phyloP scores from a whole-genome alignment of 2,888 invertebrate species.

The Pseudolycoriella hygida region DNA sequence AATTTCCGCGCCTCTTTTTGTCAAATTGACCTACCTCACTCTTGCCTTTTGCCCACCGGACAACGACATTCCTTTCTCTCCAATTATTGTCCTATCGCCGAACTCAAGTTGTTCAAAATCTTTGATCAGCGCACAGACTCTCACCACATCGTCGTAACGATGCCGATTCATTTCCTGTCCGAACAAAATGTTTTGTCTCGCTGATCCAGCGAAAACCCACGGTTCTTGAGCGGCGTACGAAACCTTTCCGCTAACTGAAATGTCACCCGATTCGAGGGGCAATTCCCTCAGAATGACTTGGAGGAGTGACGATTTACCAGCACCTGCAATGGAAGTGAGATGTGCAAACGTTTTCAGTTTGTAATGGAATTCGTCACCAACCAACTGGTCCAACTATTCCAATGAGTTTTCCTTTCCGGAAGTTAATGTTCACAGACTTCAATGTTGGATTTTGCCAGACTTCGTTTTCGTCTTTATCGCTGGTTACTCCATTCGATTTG shows the following conservation, averaged over 20 bases:
- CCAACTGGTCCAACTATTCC: constrained; percentile 58
- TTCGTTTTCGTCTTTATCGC: background rate
- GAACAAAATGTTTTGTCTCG: constrained; percentile 76
- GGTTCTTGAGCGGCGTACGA: constrained; percentile 73
- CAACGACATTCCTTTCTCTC: constrained; percentile 38
- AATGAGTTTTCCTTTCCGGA: constrained; percentile 39
- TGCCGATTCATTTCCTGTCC: constrained; percentile 31
- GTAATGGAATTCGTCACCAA: no score
- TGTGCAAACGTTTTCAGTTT: no score
- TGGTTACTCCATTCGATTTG: background rate
- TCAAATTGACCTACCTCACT: constrained; percentile 23
- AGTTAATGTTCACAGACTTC: constrained; percentile 32
- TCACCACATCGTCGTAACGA: constrained; percentile 26
- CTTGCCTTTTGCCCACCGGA: constrained; percentile 54
- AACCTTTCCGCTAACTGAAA: constrained; percentile 42
- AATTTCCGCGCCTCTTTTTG: background rate
- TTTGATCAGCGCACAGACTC: constrained; percentile 26
- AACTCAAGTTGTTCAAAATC: constrained; percentile 36
- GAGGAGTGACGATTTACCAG: constrained; percentile 52
- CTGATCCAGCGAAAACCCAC: constrained; percentile 62
- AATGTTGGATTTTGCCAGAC: constrained; percentile 16
- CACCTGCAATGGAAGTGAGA: no score
- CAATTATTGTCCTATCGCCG: constrained; percentile 36
- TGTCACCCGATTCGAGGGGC: constrained; percentile 31
- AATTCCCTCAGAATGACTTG: constrained; percentile 58